phyloP scores from a whole-genome alignment of 2,888 invertebrate genomes.

The Amphimallon solstitiale region DNA sequence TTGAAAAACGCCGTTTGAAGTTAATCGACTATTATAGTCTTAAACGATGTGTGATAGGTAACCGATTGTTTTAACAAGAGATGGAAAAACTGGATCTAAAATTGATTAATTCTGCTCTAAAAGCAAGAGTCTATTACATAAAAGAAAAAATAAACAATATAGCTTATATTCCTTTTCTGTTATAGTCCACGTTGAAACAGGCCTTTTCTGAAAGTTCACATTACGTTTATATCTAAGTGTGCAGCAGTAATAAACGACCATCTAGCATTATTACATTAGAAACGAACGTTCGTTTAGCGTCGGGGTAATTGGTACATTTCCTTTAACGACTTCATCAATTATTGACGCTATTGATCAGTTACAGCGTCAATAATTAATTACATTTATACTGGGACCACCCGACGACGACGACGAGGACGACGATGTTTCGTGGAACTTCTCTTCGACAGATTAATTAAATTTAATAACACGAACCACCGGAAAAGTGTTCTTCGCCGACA shows the following conservation, averaged over 20 bases:
- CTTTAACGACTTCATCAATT: slow-evolving; percentile 24
- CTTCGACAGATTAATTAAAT: slow-evolving; percentile 13
- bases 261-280: slow-evolving; percentile 3
- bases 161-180: too few relatives aligned
- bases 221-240: too few relatives aligned
- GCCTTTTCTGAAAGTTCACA: too few relatives aligned
- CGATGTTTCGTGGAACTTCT: background rate
- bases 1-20: too few relatives aligned
- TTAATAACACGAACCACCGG: background rate
- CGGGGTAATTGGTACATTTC: slow-evolving; percentile 13
- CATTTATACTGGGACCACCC: slow-evolving; percentile 2
- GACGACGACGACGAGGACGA: background rate
- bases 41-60: too few relatives aligned
- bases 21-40: too few relatives aligned
- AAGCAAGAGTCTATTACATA: too few relatives aligned
- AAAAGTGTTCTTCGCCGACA: background rate
- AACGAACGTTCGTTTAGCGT: slow-evolving; percentile 1
- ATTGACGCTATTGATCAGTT: slow-evolving; percentile 22
- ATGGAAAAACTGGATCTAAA: too few relatives aligned
- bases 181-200: too few relatives aligned
- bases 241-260: slow-evolving; percentile 8
- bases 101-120: too few relatives aligned
- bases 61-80: too few relatives aligned
- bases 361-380: slow-evolving; percentile 25
- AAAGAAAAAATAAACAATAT: too few relatives aligned